Evolutionary conservation across 2,888 invertebrate genomes (phyloP), one percentile per base, ranked within the genome.

Genomic region (Neoaliturus tenellus): DNA sequence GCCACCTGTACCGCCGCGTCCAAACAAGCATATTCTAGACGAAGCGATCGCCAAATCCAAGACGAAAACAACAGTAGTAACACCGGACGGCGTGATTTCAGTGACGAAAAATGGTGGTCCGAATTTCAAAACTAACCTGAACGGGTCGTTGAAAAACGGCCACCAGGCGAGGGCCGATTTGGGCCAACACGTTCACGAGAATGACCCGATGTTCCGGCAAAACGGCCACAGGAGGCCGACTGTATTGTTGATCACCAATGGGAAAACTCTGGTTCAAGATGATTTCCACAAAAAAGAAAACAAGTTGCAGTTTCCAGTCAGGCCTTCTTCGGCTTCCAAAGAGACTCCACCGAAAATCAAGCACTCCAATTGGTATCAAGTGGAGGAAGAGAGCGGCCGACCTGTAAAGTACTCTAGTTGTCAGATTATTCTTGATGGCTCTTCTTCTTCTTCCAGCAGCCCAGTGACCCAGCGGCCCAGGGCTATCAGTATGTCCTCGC

Each of bases 1-100:
- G 86, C 96, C 96, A 87, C 96, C 96, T 88, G 96, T 96, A 87
- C 96, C 96, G 83, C 96, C 96, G 87, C 92, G 96, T 88, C 96
- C 96, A 83, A 95, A 94, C 90, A 93, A 95, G 89, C 94, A 93
- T 88, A 92, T 94, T 89, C 94, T 95, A 82, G 94, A 94, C 82
- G 95, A 95, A 91, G 95, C 95, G 83, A 91, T 95, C 86, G 94
- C 95, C 4, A 44, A 73, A n/a, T 82, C 73, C n/a, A 82, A 82
- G 51, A 55, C 39, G 71, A 82, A 82, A 55, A 51, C 71, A 0
- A 31, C 48, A 1, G 78, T 78, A 28, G 55, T 51, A 1, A 55
- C 78, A n/a, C 78, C 51, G 25, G 78, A 78, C 31, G 78, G 78
- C 2, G 78, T 78, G 55, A 55, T 78, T 31, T 78, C 78, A 0